These are phyloP conservation scores for Dunckerocampus dactyliophorus DNA, from an alignment of 2,113 vertebrate species.

Conservation along the genomic window DNA sequence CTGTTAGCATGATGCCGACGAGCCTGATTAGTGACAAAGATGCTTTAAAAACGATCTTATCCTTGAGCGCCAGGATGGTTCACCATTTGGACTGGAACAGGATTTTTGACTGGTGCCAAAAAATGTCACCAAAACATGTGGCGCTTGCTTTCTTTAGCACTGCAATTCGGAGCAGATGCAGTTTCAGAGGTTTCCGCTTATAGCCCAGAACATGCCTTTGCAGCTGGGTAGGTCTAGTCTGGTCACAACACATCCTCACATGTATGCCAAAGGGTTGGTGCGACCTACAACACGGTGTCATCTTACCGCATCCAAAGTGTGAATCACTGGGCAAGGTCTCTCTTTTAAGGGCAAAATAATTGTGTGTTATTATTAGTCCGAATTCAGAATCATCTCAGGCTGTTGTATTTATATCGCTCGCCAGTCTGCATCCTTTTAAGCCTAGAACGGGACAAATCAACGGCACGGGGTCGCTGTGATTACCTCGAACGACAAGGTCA, in stretches of 20 bases:
- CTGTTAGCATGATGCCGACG: slow-evolving; percentile 6
- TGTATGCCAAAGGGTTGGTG: slow-evolving; percentile 58
- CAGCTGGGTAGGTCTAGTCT: slow-evolving; percentile 64
- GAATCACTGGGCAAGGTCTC: slow-evolving; percentile 22
- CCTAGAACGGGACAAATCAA: neutral
- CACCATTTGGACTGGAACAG: slow-evolving; percentile 20
- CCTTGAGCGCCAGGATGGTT: neutral
- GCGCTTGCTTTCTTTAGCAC: slow-evolving; percentile 71
- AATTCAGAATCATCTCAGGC: neutral
- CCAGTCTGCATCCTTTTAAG: neutral
- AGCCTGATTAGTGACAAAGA: slow-evolving; percentile 7
- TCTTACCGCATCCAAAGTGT: slow-evolving; percentile 59
- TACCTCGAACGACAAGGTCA: slow-evolving; percentile 86
- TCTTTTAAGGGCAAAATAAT: slow-evolving; percentile 29
- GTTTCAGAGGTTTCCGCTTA: slow-evolving; percentile 75
- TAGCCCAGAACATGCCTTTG: slow-evolving; percentile 72
- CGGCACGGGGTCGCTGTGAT: neutral
- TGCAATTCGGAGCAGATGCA: slow-evolving; percentile 68
- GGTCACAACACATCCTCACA: slow-evolving; percentile 63
- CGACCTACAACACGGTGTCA: slow-evolving; percentile 60
- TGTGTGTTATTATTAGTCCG: neutral
- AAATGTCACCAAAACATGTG: slow-evolving; percentile 60
- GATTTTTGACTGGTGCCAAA: slow-evolving; percentile 50
- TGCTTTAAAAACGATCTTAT: slow-evolving; percentile 12
- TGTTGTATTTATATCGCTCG: neutral